Evolutionary conservation across 2,888 invertebrate genomes (phyloP), one percentile per base, ranked within the genome.

Genomic region (Heliconius cydno): DNA sequence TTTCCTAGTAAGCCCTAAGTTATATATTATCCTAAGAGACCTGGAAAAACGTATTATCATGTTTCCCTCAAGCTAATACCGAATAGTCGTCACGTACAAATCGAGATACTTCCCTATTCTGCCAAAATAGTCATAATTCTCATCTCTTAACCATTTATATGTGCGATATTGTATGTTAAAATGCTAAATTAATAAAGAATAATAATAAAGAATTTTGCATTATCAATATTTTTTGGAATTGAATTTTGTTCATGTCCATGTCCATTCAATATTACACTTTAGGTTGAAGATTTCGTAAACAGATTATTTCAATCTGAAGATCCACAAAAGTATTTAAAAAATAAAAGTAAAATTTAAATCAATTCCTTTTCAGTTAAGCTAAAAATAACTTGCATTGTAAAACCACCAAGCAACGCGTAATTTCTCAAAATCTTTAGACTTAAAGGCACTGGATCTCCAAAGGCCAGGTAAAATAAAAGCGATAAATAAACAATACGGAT

Each of bases 381-480:
- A 75, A 75, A 75, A 75, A 75, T 75, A 52, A 75, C 65, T 13
- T 75, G 30, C 75, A 63, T 75, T 41, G 75, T 75, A 65, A 73
- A 65, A 30, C 66, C 65, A 65, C 63, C 65, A 66, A 75, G 41
- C 66, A 75, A 75, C 22, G 46, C 41, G 41, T 66, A 75, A 65
- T 66, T 75, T 75, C 66, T 66, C 66, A 66, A 75, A 75, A 75
- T 75, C 65, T 46, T 66, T 60, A 60, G n/a, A 12, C 60, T 60
- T 60, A 38, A 34, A 60, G 60, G 34, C 73, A 60, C 73, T 60
- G 60, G 15, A 34, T 60, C 73, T 73, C 57, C 30, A 78, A 78
- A 78, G 73, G 38, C 10, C 73, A 67, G 67, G 73, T 73, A 78
- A 74, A 78, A 73, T 73, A 73, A 73, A 74, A 78, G 66, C 78